These are phyloP conservation scores for Athrips mouffetella DNA, from an alignment of 2,888 invertebrate species.

Conservation along the genomic window DNA sequence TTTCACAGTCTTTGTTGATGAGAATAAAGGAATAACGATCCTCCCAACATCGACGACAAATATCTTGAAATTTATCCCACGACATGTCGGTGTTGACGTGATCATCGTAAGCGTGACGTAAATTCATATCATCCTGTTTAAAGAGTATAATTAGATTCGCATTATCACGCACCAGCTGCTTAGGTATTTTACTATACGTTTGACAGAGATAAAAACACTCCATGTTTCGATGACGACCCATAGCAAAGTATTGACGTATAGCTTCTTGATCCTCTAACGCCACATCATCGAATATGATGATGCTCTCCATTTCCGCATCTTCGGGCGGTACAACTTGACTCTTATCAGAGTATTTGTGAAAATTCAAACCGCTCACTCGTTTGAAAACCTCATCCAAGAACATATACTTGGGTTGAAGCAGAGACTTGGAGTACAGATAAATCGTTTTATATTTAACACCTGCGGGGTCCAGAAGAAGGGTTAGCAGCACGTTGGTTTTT, in stretches of 20 bases:
- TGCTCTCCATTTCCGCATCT: not conserved
- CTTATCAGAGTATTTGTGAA: not conserved
- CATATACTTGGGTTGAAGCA: not conserved
- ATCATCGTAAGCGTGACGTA: not conserved
- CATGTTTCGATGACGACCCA: constrained; percentile 3
- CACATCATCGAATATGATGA: constrained; percentile 11
- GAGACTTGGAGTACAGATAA: not conserved
- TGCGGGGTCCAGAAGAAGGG: not conserved
- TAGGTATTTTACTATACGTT: constrained; percentile 13
- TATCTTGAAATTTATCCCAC: not conserved
- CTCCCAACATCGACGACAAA: not conserved
- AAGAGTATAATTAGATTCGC: not conserved
- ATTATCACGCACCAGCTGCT: constrained; percentile 3
- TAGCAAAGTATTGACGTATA: constrained; percentile 12
- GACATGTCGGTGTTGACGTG: not conserved
- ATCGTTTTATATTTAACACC: not conserved
- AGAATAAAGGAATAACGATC: not conserved
- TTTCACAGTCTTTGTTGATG: not conserved
- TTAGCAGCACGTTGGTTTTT: not conserved
- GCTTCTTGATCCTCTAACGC: constrained; percentile 3
- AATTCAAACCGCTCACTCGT: not conserved
- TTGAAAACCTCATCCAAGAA: constrained; percentile 1
- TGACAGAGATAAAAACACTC: constrained; percentile 5
- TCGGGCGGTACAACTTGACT: constrained; percentile 6
- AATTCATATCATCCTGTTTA: constrained; percentile 1